Conservation (phyloP, 2,888 invertebrate genomes). For the Carterocephalus palaemon region DNA sequence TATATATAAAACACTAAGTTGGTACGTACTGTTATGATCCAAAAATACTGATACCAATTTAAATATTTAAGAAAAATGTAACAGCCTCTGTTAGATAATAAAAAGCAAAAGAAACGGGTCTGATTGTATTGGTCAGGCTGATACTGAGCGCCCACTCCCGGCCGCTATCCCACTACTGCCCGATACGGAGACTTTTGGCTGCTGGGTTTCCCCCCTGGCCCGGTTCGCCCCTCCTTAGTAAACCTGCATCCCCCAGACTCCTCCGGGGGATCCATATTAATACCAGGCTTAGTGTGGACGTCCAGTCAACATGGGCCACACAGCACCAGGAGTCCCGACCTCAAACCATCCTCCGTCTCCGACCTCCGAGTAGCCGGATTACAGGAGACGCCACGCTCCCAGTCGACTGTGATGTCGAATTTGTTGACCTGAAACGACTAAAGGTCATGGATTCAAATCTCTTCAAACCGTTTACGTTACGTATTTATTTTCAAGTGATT, state of each 20-base stretch:
- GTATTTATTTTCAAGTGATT: too few species aligned
- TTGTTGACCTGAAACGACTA: too few species aligned
- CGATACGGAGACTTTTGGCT: conserved; percentile 99
- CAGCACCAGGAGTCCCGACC: conserved; percentile 82
- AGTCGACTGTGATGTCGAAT: conserved; percentile 67
- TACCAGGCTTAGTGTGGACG: conserved; percentile 97
- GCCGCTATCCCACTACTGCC: conserved; percentile 99
- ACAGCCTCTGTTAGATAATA: too few species aligned
- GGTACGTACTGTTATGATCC: too few species aligned
- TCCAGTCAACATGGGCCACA: conserved; percentile 85
- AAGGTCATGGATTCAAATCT: too few species aligned
- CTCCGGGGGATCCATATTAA: conserved; percentile 95
- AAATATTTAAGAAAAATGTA: too few species aligned
- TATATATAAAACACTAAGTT: too few species aligned
- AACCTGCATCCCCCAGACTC: conserved; percentile 87
- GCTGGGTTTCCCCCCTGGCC: conserved; percentile 99
- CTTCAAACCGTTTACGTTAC: too few species aligned
- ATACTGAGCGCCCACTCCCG: conserved; percentile 93
- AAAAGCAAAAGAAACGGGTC: conserved; percentile 73
- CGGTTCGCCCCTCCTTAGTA: conserved; percentile 98
- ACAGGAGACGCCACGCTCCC: conserved; percentile 99
- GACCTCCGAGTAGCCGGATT: conserved; percentile 98
- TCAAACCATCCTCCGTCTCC: conserved; percentile 94
- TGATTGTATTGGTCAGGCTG: conserved; percentile 84
- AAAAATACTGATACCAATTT: too few species aligned